Evolutionary conservation across 2,113 vertebrate species (phyloP), one percentile per base, ranked within the genome.

Genomic region (Xenopus borealis): DNA sequence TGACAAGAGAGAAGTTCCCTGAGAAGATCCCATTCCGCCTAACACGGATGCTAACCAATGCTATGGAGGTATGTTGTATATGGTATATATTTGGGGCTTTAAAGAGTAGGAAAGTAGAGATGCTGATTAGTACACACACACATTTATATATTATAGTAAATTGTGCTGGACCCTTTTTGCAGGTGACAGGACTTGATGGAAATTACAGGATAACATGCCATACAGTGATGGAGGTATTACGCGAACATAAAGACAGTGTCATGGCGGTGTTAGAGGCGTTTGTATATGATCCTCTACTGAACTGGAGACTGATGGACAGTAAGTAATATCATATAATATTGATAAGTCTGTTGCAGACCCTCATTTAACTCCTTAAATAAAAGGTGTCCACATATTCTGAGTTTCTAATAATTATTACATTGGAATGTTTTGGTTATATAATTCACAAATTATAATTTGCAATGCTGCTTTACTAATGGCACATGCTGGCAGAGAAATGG

Each of bases 261-360:
- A 99, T 99, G 97, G 97, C 97, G 0, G 97, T 99, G 80, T 89
- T 99, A 68, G 97, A 99, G 82, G 97, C 97, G 79, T 99, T 98
- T 8, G 97, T 99, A 69, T 99, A 99, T 0, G 97, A 99, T 80
- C 97, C 97, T 0, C 86, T 98, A 78, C 83, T 99, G 80, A 99
- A 98, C 80, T 99, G 97, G 97, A 93, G 97, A 79, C 89, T 99
- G 66, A 99, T 99, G 97, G 97, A 99, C 92, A 99, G 97, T 98
- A 86, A 94, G 97, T 89, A 64, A 27, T 44, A 50, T n/a, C 8
- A 55, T 55, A n/a, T n/a, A 55, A 11, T 80, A 68, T 73, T 63
- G 14, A 72, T 3, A 16, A 40, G 2, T 40, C 7, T 40, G 8
- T 40, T 40, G 33, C 33, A 40, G 8, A 27, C 23, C 23, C 23